Base-by-base conservation (phyloP, 1,140 invertebrate genomes). In the Drosophila ananassae region DNA sequence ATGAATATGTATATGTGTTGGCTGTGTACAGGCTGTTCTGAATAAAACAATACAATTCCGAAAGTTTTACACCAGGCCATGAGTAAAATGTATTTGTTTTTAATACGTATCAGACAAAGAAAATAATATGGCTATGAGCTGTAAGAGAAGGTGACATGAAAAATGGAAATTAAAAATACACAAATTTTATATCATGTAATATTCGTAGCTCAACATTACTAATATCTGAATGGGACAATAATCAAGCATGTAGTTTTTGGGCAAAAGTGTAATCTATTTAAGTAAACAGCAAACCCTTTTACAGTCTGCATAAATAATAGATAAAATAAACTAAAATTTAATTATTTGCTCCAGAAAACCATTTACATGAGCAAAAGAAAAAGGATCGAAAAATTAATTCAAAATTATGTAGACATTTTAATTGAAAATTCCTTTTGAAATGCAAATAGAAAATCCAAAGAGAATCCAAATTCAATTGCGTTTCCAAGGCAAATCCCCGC, bases 391-490 rank as follows among this genome's bases (percentile, higher is more conserved):
- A 52, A 73, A 53, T 63, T 77, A 77, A 73, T 54, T 60, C 59
- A 47, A 76, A 71, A 64, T 77, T 64, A 59, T 68, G 59, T 57
- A 30, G 69, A 82, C 74, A 77, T 77, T 75, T 82, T 63, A 82
- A 82, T 77, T 77, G 82, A 81, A 77, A 71, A 81, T 87, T 71
- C 69, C 56, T 56, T 81, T 81, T 81, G 62, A 80, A 78, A 81
- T 72, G 73, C 57, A 77, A 80, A 85, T 71, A 63, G 47, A 53
- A 71, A 71, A 62, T 55, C 59, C 48, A 73, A 73, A 53, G 30
- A 66, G 76, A 64, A 48, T 48, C 48, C 52, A 60, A 84, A 84
- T 84, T 84, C 82, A 84, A 84, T 84, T 84, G 78, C 66, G 17
- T 52, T 30, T 41, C 68, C 63, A 24, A 73, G 67, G 75, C 69